phyloP scores from a whole-genome alignment of 2,113 vertebrate species.

The Lepisosteus osseus region DNA sequence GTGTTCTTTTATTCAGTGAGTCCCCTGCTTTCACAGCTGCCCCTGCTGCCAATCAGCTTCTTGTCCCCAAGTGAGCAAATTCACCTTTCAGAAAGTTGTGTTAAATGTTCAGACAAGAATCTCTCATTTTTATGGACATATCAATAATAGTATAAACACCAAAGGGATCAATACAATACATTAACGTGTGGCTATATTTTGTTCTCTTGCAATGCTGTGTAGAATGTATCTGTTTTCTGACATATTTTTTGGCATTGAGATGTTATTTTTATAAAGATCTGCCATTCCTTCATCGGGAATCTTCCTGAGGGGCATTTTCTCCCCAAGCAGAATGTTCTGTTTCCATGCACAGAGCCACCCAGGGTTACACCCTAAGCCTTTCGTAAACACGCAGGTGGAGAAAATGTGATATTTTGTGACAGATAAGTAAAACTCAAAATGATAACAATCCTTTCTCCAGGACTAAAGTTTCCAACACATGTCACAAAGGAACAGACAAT shows the following conservation, averaged over 20 bases:
- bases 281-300: slow-evolving; percentile 48
- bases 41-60: too few relatives aligned
- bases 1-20: too few relatives aligned
- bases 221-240: slow-evolving; percentile 55
- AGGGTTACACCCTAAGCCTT: slow-evolving; percentile 32
- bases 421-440: slow-evolving; percentile 25
- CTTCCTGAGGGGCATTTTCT: slow-evolving; percentile 32
- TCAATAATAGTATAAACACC: slow-evolving; percentile 69
- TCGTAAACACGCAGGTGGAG: slow-evolving; percentile 22
- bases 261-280: slow-evolving; percentile 47
- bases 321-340: slow-evolving; percentile 1
- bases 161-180: slow-evolving; percentile 61
- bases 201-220: slow-evolving; percentile 57
- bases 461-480: slow-evolving; percentile 51
- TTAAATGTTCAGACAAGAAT: too few relatives aligned
- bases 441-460: slow-evolving; percentile 47
- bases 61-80: too few relatives aligned
- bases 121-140: slow-evolving; percentile 49
- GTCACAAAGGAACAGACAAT: slow-evolving; percentile 55
- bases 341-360: slow-evolving; percentile 17
- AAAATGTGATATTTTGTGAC: slow-evolving; percentile 36
- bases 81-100: too few relatives aligned
- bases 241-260: slow-evolving; percentile 45
- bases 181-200: slow-evolving; percentile 71
- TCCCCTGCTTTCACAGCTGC: too few relatives aligned